Evolutionary conservation across 1,140 invertebrate species (phyloP), one percentile per base, ranked within the genome.

Genomic region (Brachystomella parvula): DNA sequence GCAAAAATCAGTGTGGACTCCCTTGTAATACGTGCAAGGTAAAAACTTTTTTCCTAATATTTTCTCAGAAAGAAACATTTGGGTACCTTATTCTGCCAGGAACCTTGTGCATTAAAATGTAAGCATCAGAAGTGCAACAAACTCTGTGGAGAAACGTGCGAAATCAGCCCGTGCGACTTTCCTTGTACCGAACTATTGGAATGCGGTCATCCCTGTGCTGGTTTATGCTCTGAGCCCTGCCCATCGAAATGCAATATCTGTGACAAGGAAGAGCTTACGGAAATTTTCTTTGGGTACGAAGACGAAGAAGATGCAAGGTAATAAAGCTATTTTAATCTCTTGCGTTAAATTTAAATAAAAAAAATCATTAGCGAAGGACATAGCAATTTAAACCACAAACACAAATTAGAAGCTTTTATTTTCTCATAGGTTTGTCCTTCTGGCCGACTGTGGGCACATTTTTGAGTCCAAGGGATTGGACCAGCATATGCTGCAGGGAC

Each of bases 161-260:
- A 76, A 63, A 75, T 78, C 2, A 61, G 75, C 17, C 79, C 81
- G 15, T 86, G 85, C 76, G 68, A 76, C 35, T 71, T 80, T 69
- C 78, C 79, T 2, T 87, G 85, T 64, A 1, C 47, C 0, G 64
- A 26, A 26, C 76, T 83, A 28, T 76, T 84, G 28, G 59, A 68
- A 3, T 87, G 86, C 77, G 78, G 79, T 0, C 85, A 87, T 76
- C 60, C 69, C 1, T 66, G 65, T n/a, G 26, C 56, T 32, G 86
- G 86, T 26, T 81, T 85, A 57, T 89, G 87, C 77, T 85, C 85
- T 15, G 87, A 89, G 76, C 76, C 78, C 70, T 83, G 82, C 75
- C 82, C 78, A 76, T 80, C 75, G 2, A 76, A 75, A 24, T 80
- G 79, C 71, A 6, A 74, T 9, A 70, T 74, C 26, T 81, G 79